Evolutionary conservation across 37 sponge, comb jelly and placozoan genomes (phyloP).

Genomic region (Chondrosia reniformis): DNA sequence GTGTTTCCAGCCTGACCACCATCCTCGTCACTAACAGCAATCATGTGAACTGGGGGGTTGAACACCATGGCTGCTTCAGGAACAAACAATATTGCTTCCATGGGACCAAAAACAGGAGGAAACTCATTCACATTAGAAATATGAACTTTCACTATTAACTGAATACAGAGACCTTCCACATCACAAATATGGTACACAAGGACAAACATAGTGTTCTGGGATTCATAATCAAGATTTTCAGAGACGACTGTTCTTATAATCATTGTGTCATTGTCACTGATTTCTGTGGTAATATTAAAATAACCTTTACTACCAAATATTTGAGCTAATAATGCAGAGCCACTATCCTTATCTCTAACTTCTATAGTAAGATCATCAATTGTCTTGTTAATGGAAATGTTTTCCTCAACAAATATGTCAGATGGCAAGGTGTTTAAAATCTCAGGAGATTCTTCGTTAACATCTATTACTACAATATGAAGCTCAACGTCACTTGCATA

Average conservation of each 20-base stretch:
- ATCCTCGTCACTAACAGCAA: slow-evolving; percentile 37
- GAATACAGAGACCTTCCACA: background rate
- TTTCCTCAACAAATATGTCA: slow-evolving; percentile 9
- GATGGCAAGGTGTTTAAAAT: background rate
- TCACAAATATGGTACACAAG: background rate
- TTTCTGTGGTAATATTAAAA: too few relatives aligned
- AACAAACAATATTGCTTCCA: slow-evolving; percentile 12
- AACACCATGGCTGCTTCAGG: slow-evolving; percentile 20
- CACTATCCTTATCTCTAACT: background rate
- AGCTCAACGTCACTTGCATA: slow-evolving; percentile 9
- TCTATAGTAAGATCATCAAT: background rate
- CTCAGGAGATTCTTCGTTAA: slow-evolving; percentile 48
- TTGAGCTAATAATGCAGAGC: too few relatives aligned
- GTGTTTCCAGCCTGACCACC: slow-evolving; percentile 39
- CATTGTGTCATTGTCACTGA: background rate
- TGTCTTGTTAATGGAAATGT: background rate
- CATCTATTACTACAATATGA: slow-evolving; percentile 23
- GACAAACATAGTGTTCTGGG: background rate
- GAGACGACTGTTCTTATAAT: background rate
- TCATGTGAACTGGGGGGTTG: background rate
- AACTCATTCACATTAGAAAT: slow-evolving; percentile 45
- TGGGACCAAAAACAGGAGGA: slow-evolving; percentile 25
- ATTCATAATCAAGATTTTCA: background rate
- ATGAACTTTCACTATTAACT: slow-evolving; percentile 30
- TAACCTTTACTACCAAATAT: background rate